Evolutionary conservation across 30 jellyfish, hydroid and myxozoan genomes (phyloP), one percentile per base, ranked within the genome.

Genomic region (Turritopsis rubra): DNA sequence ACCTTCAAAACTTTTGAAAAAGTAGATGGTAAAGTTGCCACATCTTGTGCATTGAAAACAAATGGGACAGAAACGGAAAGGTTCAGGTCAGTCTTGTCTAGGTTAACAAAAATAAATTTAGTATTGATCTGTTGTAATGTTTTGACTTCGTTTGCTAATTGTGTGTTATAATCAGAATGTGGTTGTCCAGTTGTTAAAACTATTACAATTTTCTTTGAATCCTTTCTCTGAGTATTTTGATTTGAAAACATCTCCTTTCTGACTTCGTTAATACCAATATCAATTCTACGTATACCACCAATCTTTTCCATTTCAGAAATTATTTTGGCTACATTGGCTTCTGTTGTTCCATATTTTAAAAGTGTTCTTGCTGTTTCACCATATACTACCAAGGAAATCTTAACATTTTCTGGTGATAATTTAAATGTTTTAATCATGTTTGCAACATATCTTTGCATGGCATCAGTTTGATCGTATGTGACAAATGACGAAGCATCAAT

Each of bases 181-280:
- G 52, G 53, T n/a, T 24, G 54, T 74, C 82, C 82, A 4, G 82
- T 74, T 74, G 82, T n/a, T 28, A 74, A 74, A 22, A 28, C 65
- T 1, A 24, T 21, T n/a, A 74, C 54, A 74, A 74, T 21, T 74
- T 74, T 74, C 30, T 74, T 74, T 21, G 65, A 26, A 74, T 74
- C 21, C 24, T 20, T 21, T 74, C 75, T n/a, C 4, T 4, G 29
- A 66, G 16, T 66, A 21, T 66, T 66, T 21, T 21, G 29, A 26
- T 21, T 26, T 41, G 60, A 41, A 41, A 41, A 41, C 13, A 41
- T 41, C 29, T 66, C 76, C 5, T 7, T 3, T 21, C 27, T 21
- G 24, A 74, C 30, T 22, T 74, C 9, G 26, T 22, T 29, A 5
- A 74, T 1, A 22, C 13, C 82, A 26, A 24, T n/a, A 29, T 74